Evolutionary conservation across 2,113 vertebrate genomes (phyloP), one percentile per base, ranked within the genome.

Genomic region (Tetrao urogallus): DNA sequence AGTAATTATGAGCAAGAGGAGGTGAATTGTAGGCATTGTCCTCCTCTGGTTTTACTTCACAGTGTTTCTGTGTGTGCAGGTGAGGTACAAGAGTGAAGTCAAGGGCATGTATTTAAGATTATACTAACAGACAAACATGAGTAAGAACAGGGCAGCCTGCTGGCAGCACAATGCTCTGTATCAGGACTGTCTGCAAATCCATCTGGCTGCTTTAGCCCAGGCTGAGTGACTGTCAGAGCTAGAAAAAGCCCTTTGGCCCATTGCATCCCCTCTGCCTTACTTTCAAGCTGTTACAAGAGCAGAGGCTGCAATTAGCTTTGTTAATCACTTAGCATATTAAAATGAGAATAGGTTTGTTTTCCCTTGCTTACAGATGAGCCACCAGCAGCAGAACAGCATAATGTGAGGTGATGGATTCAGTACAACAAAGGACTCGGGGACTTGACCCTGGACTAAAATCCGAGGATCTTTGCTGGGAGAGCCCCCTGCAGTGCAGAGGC

Each of bases 321-420:
- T 89, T 70, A 93, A 50, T 93, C 75, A 89, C 85, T 94, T 90
- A 92, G 81, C 91, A 79, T 73, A 90, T 90, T 89, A 71, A 92
- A 16, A 94, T 65, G 36, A 90, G 83, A 93, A 75, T 58, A 64
- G 54, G 14, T 28, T 94, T 81, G 43, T 11, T 73, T 90, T 86
- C 54, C 43, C 58, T 67, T 72, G 48, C 83, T 82, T 89, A 63
- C 77, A 82, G 89, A 89, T 76, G 86, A 95, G 86, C 43, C 14
- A 21, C 74, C 83, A 88, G 45, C 86, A 70, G 83, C 81, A 89
- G 95, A 58, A 82, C 6, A 4, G 76, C 83, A 66, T 20, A 54
- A 40, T 0, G 0, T 61, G 89, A 81, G 76, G 11, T 57, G 56
- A 61, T 45, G 25, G 63, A 32, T 56, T 25, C 65, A 48, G 24